These are phyloP conservation scores for Platycheirus rosarum DNA, from an alignment of 2,888 invertebrate genomes.

Conservation along the genomic window DNA sequence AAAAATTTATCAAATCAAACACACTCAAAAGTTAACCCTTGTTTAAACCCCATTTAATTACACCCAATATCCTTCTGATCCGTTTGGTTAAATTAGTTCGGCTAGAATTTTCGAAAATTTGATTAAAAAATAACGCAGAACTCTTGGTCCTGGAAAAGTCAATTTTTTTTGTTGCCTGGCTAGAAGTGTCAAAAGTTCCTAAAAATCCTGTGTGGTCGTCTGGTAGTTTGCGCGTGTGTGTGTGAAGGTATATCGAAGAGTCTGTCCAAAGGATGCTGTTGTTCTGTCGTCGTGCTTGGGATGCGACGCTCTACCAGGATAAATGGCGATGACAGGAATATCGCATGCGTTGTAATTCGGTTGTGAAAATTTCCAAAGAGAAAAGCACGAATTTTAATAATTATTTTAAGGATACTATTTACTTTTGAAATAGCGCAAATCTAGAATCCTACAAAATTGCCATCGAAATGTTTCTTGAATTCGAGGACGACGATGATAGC, in stretches of 20 bases:
- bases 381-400: slow-evolving; percentile 43
- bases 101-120: slow-evolving; percentile 41
- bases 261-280: slow-evolving; percentile 46
- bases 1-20: slow-evolving; percentile 48
- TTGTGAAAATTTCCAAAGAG: slow-evolving; percentile 59
- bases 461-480: slow-evolving; percentile 68
- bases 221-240: neutral
- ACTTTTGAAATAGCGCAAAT: slow-evolving; percentile 1
- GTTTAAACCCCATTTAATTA: slow-evolving; percentile 60
- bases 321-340: slow-evolving; percentile 63
- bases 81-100: slow-evolving; percentile 53
- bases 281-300: slow-evolving; percentile 9
- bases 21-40: slow-evolving; percentile 46
- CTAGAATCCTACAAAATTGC: slow-evolving; percentile 44
- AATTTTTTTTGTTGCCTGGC: slow-evolving; percentile 64
- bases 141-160: slow-evolving; percentile 68
- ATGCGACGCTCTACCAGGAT: slow-evolving; percentile 43
- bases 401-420: slow-evolving; percentile 4
- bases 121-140: slow-evolving; percentile 46
- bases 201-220: slow-evolving; percentile 46
- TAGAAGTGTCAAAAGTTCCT: slow-evolving; percentile 71
- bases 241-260: slow-evolving; percentile 23
- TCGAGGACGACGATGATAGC: slow-evolving; percentile 66
- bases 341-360: slow-evolving; percentile 69
- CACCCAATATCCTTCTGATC: slow-evolving; percentile 53